Evolutionary conservation across 2,888 invertebrate species (phyloP), one percentile per base, ranked within the genome.

Genomic region (Scaeva pyrastri): DNA sequence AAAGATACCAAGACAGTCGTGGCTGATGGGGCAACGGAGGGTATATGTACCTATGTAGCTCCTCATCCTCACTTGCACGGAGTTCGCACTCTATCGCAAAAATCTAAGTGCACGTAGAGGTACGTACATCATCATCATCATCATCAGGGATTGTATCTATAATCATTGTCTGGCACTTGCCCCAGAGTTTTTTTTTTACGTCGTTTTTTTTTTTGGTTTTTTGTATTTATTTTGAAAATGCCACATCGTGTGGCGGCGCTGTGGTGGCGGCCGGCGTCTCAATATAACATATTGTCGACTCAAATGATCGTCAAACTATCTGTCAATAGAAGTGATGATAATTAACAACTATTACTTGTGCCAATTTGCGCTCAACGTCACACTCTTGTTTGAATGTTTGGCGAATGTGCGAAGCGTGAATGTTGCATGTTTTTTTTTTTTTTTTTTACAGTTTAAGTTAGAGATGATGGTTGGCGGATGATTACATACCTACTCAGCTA

Each of bases 281-380:
- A 52, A 48, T 60, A 71, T 55, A 73, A 78, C 78, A 79, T 55
- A 70, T 48, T 75, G 86, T 82, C 86, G 70, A 74, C 81, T 82
- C 56, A 58, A 77, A 86, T 82, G 82, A 86, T 86, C 82, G 86
- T 86, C 82, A 78, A 86, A 78, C 82, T 82, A 86, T 82, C 86
- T 86, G 82, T 86, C 86, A 82, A 86, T 86, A 86, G 64, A 74
- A 52, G 71, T 66, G 82, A 78, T 71, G 86, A 78, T 86, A 86
- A 86, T 86, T 86, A 86, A 74, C 77, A 77, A 82, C 82, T 78
- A 77, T 77, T 78, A 86, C 77, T 86, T 86, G 86, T 78, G 77
- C 77, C 85, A 85, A 85, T 85, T 81, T 85, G 68, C 70, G 68
- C 56, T 71, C 64, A 56, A 75, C 84, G 41, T 58, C 71, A 50